Evolutionary conservation across 2,113 vertebrate genomes (phyloP), one percentile per base, ranked within the genome.

Genomic region (Nycticryphes semicollaris): DNA sequence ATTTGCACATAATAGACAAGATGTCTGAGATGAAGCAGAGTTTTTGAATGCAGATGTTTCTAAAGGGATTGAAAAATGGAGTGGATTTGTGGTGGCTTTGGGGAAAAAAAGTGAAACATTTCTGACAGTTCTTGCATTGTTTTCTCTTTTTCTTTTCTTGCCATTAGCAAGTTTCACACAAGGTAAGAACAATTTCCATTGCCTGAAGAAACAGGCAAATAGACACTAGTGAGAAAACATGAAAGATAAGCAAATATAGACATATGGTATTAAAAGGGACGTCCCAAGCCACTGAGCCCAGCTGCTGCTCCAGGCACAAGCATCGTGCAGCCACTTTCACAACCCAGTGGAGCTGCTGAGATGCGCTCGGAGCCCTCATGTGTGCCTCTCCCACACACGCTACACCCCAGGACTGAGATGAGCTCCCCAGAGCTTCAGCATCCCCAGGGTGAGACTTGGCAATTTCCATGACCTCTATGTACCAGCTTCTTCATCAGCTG

Each of bases 31-130:
- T 94, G 83, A 59, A 86, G 76, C 20, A 33, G 21, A 30, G 72
- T 30, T 89, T 86, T 86, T 93, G 83, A 78, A 89, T 53, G 54
- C 76, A 90, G 88, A 62, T 87, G 33, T 94, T 92, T 81, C 86
- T 70, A 81, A 92, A 89, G 31, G 0, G 0, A 87, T 77, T 59
- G 51, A 27, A 81, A 76, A 93, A 95, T 48, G 80, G 39, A 74
- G 50, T 68, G 43, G 25, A 86, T 93, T 78, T 89, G 48, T 87
- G 39, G 39, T 82, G 48, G 89, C 56, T 93, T 84, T 64, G 53
- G 73, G 1, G 43, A 1, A 73, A 77, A 59, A 94, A 93, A 79
- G 43, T 48, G 30, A 91, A 89, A 72, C 23, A 64, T 89, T 93
- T 84, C 69, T 92, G 87, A 86, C 68, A 92, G 85, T 89, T 90